Percentiles rank a stretch among this genome's conserved stretches.
Evolutionary conservation across 2,888 invertebrate genomes (phyloP).

Genomic region (Caenorhabditis sp.): DNA sequence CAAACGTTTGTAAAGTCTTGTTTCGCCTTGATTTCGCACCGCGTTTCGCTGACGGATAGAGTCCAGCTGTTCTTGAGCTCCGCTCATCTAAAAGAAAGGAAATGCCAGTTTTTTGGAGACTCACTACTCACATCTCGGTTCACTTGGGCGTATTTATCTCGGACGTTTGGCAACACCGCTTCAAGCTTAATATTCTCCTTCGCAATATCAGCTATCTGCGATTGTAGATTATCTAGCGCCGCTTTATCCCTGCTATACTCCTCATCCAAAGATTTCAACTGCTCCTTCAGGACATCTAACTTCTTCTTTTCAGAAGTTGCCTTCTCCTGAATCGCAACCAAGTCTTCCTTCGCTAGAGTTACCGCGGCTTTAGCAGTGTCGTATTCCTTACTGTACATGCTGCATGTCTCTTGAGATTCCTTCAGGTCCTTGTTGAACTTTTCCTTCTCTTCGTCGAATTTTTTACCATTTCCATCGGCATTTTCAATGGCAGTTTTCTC

Average conservation of each 20-base stretch:
- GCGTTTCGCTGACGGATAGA: slow-evolving; percentile 15
- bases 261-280: slow-evolving; percentile 80
- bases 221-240: slow-evolving; percentile 2
- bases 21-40: background rate
- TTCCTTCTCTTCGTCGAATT: slow-evolving; percentile 37
- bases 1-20: background rate
- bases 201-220: background rate
- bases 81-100: background rate
- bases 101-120: too few relatives aligned
- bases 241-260: slow-evolving; percentile 65
- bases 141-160: background rate
- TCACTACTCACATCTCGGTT: background rate
- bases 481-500: slow-evolving; percentile 38
- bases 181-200: background rate
- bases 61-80: background rate
- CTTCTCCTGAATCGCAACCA: slow-evolving; percentile 86
- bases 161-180: background rate
- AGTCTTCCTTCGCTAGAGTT: slow-evolving; percentile 80
- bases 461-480: slow-evolving; percentile 52
- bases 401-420: slow-evolving; percentile 44
- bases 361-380: slow-evolving; percentile 45
- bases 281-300: slow-evolving; percentile 78
- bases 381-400: slow-evolving; percentile 54
- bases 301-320: slow-evolving; percentile 55
- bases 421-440: slow-evolving; percentile 33